These are phyloP conservation scores for Perithous albicinctus DNA, from an alignment of 2,888 invertebrate genomes.

Conservation along the genomic window DNA sequence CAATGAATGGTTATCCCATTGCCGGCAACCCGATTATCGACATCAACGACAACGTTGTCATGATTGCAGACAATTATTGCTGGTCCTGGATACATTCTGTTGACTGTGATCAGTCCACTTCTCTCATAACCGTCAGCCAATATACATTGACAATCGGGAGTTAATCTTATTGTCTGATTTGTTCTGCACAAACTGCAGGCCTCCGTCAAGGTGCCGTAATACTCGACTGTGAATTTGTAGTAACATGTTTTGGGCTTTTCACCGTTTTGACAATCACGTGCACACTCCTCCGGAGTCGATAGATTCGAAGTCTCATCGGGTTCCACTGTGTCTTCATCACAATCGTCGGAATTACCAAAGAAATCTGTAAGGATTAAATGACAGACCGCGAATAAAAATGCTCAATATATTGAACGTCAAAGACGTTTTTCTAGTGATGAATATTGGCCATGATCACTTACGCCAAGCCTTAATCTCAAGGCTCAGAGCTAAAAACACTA, in stretches of 20 bases:
- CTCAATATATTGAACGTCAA: too few relatives aligned
- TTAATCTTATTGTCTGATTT: slow-evolving; percentile 66
- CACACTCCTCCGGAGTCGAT: slow-evolving; percentile 95
- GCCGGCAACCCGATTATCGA: slow-evolving; percentile 93
- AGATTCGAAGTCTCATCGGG: slow-evolving; percentile 78
- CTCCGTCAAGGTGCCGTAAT: slow-evolving; percentile 90
- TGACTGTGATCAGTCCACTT: slow-evolving; percentile 63
- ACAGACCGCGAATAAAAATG: too few relatives aligned
- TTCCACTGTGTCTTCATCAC: background rate
- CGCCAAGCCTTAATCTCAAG: background rate
- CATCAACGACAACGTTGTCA: slow-evolving; percentile 94
- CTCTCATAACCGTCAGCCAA: slow-evolving; percentile 70
- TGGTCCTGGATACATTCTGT: slow-evolving; percentile 74
- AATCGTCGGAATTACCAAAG: background rate
- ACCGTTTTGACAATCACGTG: slow-evolving; percentile 93
- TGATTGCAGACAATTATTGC: slow-evolving; percentile 93
- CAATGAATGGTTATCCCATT: slow-evolving; percentile 95
- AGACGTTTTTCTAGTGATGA: too few relatives aligned
- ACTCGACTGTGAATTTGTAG: slow-evolving; percentile 95
- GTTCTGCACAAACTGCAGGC: slow-evolving; percentile 71
- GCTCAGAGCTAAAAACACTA: background rate
- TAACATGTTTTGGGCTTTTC: slow-evolving; percentile 95
- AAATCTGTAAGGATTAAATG: background rate
- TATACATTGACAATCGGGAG: slow-evolving; percentile 71
- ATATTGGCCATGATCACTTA: background rate